Percentiles rank a stretch among this genome's conserved stretches.
These are phyloP conservation scores for Synanthedon andrenaeformis DNA, from an alignment of 2,888 invertebrate genomes.

Conservation along the genomic window DNA sequence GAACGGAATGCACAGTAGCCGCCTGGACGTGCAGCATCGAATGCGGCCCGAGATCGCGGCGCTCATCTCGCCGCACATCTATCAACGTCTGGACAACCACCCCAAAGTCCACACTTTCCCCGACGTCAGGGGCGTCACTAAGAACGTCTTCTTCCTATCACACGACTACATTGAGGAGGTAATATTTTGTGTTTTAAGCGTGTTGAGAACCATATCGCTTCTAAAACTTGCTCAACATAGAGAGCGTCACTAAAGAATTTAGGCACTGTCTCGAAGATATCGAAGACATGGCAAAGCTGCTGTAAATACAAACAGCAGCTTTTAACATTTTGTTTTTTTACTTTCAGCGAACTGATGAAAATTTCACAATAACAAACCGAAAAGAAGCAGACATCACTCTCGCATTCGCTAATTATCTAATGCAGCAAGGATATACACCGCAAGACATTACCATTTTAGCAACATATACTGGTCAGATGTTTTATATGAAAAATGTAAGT, in stretches of 20 bases:
- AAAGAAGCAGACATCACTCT: slow-evolving; percentile 74
- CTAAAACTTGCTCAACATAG: no score
- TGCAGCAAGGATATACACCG: slow-evolving; percentile 73
- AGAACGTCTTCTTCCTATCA: slow-evolving; percentile 77
- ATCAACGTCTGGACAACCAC: no score
- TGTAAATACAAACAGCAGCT: no score
- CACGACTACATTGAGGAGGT: slow-evolving; percentile 48
- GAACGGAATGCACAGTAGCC: slow-evolving; percentile 73
- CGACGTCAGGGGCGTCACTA: no score
- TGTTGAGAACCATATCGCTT: no score
- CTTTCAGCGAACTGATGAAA: slow-evolving; percentile 37
- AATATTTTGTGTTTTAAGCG: no score
- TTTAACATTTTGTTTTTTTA: neutral
- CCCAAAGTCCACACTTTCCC: no score
- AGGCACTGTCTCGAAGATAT: no score
- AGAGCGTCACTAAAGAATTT: no score
- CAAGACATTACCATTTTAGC: slow-evolving; percentile 79
- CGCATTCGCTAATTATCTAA: slow-evolving; percentile 71
- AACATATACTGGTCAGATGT: slow-evolving; percentile 79
- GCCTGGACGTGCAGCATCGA: slow-evolving; percentile 77
- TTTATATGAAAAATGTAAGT: slow-evolving; percentile 63
- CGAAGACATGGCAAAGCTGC: no score
- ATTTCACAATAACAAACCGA: slow-evolving; percentile 69
- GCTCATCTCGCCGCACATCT: no score
- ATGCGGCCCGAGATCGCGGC: no score